Evolutionary conservation across 35 echinoderm and acorn worm species (phyloP).

Genomic region (Apostichopus parvimensis): DNA sequence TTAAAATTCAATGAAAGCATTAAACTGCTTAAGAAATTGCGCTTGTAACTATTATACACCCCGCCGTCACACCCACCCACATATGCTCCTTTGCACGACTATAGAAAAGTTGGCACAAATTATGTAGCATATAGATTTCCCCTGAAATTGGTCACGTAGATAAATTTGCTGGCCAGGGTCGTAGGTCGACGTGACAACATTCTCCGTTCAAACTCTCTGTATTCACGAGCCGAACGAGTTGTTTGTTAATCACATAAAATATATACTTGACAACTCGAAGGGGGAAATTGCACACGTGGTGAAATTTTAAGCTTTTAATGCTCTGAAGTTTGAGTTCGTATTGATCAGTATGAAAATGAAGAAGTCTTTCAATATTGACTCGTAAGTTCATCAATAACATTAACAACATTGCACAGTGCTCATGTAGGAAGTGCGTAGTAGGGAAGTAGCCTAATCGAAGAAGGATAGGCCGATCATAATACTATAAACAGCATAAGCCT

Average conservation of each 20-base stretch:
- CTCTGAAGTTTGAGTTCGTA: background rate
- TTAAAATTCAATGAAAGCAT: too few species aligned
- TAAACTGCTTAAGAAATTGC: too few species aligned
- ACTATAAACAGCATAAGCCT: too few species aligned
- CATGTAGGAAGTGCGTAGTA: too few species aligned
- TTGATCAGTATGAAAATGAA: conserved; percentile 23
- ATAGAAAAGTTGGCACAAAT: too few species aligned
- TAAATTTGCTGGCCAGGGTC: background rate
- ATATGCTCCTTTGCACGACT: too few species aligned
- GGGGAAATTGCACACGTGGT: background rate
- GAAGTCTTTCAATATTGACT: conserved; percentile 50
- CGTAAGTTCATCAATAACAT: conserved; percentile 17
- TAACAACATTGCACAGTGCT: too few species aligned
- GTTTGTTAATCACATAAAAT: background rate
- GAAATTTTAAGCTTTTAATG: background rate
- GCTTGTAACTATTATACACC: too few species aligned
- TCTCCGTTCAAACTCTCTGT: background rate
- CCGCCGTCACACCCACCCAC: too few species aligned
- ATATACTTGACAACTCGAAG: background rate
- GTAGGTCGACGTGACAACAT: background rate
- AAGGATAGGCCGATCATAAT: too few species aligned
- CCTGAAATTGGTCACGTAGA: background rate
- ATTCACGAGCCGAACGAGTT: background rate
- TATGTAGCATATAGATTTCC: too few species aligned
- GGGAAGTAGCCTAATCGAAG: too few species aligned